Percentiles rank a stretch among this genome's conserved stretches.
Evolutionary conservation across 2,888 invertebrate species (phyloP).

Genomic region (Cheilosia soror): DNA sequence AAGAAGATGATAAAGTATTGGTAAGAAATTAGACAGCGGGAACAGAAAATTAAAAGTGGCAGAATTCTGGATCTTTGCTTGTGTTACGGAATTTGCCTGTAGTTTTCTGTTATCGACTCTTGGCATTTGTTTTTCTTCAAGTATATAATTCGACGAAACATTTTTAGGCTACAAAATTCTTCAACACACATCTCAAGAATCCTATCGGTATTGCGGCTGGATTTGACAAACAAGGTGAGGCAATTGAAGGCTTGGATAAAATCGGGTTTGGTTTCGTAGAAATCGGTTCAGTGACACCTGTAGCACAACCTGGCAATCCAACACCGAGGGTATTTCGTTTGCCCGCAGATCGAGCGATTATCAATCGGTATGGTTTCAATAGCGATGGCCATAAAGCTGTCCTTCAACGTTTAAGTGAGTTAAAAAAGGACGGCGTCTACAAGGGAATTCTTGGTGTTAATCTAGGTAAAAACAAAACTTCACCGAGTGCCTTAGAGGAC

Average conservation of each 20-base stretch:
- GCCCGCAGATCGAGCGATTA: constrained; percentile 92
- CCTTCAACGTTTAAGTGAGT: constrained; percentile 86
- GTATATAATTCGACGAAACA: not conserved
- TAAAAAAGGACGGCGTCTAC: constrained; percentile 85
- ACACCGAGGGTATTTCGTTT: constrained; percentile 97
- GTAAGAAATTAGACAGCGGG: constrained; percentile 40
- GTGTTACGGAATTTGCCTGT: too few relatives aligned
- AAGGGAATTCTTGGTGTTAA: constrained; percentile 94
- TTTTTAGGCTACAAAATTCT: constrained; percentile 88
- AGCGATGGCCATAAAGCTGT: constrained; percentile 95
- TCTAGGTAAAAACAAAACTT: constrained; percentile 97
- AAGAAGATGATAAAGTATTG: constrained; percentile 75
- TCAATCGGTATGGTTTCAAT: constrained; percentile 98
- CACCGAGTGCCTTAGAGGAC: constrained; percentile 90
- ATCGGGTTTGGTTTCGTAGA: constrained; percentile 98
- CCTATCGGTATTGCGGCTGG: constrained; percentile 99
- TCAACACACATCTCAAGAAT: constrained; percentile 90
- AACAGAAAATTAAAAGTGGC: not conserved
- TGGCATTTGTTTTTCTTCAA: too few relatives aligned
- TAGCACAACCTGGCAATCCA: constrained; percentile 96
- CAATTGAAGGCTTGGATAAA: constrained; percentile 90
- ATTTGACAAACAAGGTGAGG: constrained; percentile 98
- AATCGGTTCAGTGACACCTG: constrained; percentile 97
- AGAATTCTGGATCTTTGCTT: too few relatives aligned
- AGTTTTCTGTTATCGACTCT: too few relatives aligned